These are phyloP conservation scores for Pseudomyrmex concolor DNA, from an alignment of 1,140 invertebrate genomes.

Conservation along the genomic window DNA sequence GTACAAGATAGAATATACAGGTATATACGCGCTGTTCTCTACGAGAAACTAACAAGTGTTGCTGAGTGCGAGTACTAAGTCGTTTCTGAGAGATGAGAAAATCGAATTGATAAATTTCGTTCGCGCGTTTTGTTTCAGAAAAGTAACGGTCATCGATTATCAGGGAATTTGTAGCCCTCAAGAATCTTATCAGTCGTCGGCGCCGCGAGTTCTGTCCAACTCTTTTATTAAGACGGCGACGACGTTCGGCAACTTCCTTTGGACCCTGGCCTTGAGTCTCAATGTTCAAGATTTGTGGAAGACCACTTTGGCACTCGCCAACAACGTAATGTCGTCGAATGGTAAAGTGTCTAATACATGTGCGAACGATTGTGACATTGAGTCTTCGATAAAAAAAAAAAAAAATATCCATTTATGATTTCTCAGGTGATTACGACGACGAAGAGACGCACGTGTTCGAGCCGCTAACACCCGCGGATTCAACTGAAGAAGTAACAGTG, in stretches of 20 bases:
- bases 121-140: conserved; percentile 81
- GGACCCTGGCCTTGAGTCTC: conserved; percentile 79
- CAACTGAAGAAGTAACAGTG: conserved; percentile 74
- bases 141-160: conserved; percentile 94
- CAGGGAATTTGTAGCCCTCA: conserved; percentile 94
- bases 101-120: not conserved
- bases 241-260: conserved; percentile 77
- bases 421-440: conserved; percentile 46
- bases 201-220: conserved; percentile 82
- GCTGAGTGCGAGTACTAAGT: too few relatives aligned
- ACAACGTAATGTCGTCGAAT: conserved; percentile 66
- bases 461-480: conserved; percentile 57
- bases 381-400: not conserved
- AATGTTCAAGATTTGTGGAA: conserved; percentile 81
- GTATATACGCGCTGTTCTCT: conserved; percentile 56
- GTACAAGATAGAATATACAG: conserved; percentile 95
- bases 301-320: conserved; percentile 78
- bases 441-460: conserved; percentile 46
- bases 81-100: too few relatives aligned
- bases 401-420: not conserved
- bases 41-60: not conserved
- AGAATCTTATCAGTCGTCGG: conserved; percentile 89
- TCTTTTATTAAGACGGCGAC: conserved; percentile 75
- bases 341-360: conserved; percentile 37
- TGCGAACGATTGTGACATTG: not conserved